Base-by-base conservation (phyloP, 2,797 vertebrate genomes). In the Cynodonichthys magdalenae region DNA sequence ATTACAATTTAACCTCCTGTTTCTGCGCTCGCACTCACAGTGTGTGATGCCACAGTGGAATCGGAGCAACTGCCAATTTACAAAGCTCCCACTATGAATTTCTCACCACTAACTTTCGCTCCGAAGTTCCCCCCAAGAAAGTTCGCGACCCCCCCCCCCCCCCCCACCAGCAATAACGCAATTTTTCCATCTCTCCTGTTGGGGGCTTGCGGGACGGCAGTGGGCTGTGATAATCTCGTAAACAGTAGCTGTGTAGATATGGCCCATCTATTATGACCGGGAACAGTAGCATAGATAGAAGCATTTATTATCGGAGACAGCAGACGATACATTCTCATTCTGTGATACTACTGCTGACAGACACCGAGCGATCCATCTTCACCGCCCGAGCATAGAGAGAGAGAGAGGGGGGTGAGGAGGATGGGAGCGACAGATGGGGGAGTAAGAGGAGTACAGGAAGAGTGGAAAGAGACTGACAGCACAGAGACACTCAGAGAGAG, bases 321-420 rank as follows among this genome's bases (percentile, higher is more conserved):
- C 89, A 88, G 86, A 92, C 90, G 83, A 92, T 92, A 88, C 89
- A 88, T 90, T 90, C 86, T 90, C 90, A 90, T 92, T 90, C 87
- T 88, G 82, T 85, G 89, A 92, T 90, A 90, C 89, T 88, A 89
- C 79, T 77, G 85, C 85, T 92, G 90, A 92, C 90, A 89, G 90
- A 90, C 88, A 85, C 81, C 58, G 76, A 86, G 87, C 79, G 86
- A 92, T 92, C 89, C 86, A 89, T 92, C 90, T 92, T 90, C 79
- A 81, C 78, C 53, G 66, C 75, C 54, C 17, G 62, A 81, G 79
- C 34, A 49, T 47, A 69, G 84, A 63, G 78, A 83, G 77, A 72
- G 76, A 51, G n/a, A 46, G 45, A 5, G 46, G 20, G 41, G 68
- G n/a, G n/a, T n/a, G n/a, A n/a, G n/a, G 77, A 79, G 80, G 66